Percentiles rank a stretch among this genome's conserved stretches.
phyloP scores from a whole-genome alignment of 2,888 invertebrate species.

The Sacculina carcini region DNA sequence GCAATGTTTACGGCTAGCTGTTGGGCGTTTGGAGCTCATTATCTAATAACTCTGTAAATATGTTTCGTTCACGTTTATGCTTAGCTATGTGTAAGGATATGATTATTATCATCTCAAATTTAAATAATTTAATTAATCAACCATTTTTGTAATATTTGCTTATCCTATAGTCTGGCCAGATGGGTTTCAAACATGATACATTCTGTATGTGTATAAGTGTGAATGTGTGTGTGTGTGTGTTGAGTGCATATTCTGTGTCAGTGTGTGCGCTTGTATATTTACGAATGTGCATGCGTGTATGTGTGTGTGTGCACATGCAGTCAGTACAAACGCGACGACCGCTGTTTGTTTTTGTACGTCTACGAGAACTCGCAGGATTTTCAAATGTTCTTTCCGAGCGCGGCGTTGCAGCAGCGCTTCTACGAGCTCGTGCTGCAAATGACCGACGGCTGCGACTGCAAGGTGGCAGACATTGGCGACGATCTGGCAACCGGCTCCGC shows the following conservation, averaged over 20 bases:
- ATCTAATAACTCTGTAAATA: too few relatives aligned
- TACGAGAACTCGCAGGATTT: slow-evolving; percentile 96
- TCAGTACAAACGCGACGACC: slow-evolving; percentile 79
- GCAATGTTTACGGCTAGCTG: too few relatives aligned
- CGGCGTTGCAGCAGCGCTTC: slow-evolving; percentile 51
- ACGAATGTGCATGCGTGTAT: neutral
- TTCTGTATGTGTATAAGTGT: slow-evolving; percentile 8
- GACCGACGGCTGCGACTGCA: slow-evolving; percentile 58
- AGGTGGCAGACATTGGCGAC: slow-evolving; percentile 45
- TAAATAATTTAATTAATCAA: too few relatives aligned
- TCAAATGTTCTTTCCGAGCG: slow-evolving; percentile 88
- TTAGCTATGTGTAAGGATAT: too few relatives aligned
- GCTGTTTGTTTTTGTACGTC: slow-evolving; percentile 87
- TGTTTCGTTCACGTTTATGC: too few relatives aligned
- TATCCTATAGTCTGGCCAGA: too few relatives aligned
- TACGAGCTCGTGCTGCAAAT: slow-evolving; percentile 61
- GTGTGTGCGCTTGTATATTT: slow-evolving; percentile 5
- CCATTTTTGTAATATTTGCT: too few relatives aligned
- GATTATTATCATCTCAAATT: too few relatives aligned
- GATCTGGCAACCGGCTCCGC: slow-evolving; percentile 26
- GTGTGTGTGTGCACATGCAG: slow-evolving; percentile 24
- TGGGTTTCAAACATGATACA: neutral
- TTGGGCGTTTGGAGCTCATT: too few relatives aligned
- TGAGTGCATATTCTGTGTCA: neutral
- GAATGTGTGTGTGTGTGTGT: slow-evolving; percentile 1